A percentile compares a stretch with the other conserved stretches of the same genome.
Evolutionary conservation across 2,797 vertebrate species (phyloP).

Genomic region (Lacerta bilineata): DNA sequence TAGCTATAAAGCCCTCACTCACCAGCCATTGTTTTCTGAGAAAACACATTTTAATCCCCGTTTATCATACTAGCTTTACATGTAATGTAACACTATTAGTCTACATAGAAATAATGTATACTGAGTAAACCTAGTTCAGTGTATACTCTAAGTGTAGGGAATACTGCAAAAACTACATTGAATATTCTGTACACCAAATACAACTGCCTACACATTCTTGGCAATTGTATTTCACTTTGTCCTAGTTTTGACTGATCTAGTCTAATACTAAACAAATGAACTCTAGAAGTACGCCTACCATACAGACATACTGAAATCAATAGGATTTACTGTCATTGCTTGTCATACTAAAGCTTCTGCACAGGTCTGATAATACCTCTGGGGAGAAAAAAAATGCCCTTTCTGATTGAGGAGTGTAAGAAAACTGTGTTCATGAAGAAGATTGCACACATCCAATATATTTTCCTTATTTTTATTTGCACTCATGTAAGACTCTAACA

Average conservation of each 20-base stretch:
- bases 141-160: background rate
- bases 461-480: background rate
- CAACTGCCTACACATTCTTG: background rate
- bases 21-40: fast-evolving
- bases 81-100: background rate
- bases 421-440: background rate
- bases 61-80: background rate
- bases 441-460: background rate
- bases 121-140: background rate
- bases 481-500: background rate
- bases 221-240: background rate
- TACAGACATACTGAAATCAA: background rate
- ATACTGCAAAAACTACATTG: background rate
- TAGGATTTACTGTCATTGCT: background rate
- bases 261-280: background rate
- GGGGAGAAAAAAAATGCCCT: too few species aligned
- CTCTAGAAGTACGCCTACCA: background rate
- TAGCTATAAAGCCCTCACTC: background rate
- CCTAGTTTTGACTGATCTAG: background rate
- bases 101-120: background rate
- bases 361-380: background rate
- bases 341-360: background rate
- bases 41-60: background rate
- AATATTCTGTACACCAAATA: background rate
- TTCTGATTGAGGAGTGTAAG: background rate